Evolutionary conservation across 1,140 invertebrate species (phyloP).

Genomic region (Megathymus violae): DNA sequence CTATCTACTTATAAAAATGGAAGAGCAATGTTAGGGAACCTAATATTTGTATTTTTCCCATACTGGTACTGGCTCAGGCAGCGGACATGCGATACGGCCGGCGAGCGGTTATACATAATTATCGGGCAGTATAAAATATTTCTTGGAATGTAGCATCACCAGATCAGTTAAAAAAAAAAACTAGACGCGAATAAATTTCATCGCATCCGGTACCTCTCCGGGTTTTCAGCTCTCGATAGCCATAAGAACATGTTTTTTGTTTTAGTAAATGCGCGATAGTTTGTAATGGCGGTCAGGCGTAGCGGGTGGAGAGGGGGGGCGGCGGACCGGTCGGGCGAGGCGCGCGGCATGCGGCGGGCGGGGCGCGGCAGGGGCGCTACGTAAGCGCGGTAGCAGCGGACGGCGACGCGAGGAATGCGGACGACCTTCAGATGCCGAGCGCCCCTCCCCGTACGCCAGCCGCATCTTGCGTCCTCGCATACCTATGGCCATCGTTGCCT

Average conservation of each 20-base stretch:
- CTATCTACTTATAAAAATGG: too few species aligned
- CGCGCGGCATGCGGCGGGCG: constrained; percentile 37
- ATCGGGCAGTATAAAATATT: constrained; percentile 52
- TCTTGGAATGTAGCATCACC: constrained; percentile 74
- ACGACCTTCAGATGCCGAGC: constrained; percentile 82
- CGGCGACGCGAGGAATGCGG: constrained; percentile 81
- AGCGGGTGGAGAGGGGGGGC: constrained; percentile 53
- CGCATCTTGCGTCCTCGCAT: constrained; percentile 81
- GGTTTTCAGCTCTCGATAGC: constrained; percentile 77
- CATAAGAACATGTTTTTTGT: constrained; percentile 80
- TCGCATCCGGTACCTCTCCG: constrained; percentile 79
- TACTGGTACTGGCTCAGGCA: too few species aligned
- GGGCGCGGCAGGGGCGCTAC: constrained; percentile 69
- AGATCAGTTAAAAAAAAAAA: constrained; percentile 73
- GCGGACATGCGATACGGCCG: too few species aligned
- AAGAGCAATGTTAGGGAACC: too few species aligned
- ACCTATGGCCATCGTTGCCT: constrained; percentile 74
- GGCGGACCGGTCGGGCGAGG: constrained; percentile 63
- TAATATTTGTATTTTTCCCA: too few species aligned
- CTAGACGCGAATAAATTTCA: constrained; percentile 81
- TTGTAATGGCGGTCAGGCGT: constrained; percentile 71
- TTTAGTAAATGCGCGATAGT: constrained; percentile 81
- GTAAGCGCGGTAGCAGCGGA: constrained; percentile 82
- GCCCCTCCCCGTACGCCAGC: constrained; percentile 74
- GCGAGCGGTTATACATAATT: constrained; percentile 29